These are phyloP conservation scores for Drosophila gunungcola DNA, from an alignment of 1,140 invertebrate genomes.

Conservation along the genomic window DNA sequence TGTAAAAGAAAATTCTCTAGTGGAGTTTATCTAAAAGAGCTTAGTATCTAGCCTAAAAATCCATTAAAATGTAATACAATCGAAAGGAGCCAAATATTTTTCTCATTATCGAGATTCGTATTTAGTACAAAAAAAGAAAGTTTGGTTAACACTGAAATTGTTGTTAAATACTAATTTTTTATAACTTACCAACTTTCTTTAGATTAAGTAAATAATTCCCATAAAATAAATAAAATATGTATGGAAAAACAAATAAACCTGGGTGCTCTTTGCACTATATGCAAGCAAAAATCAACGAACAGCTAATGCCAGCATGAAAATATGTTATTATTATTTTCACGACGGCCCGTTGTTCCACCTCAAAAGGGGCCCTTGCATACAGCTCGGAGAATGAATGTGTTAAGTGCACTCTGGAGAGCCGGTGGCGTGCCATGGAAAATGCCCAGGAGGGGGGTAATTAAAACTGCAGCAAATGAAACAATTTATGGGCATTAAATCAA, in stretches of 20 bases:
- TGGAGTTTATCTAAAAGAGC: conserved; percentile 10
- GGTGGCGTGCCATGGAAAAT: conserved; percentile 8
- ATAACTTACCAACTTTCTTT: too few species aligned
- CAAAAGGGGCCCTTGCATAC: neutral
- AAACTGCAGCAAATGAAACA: conserved; percentile 53
- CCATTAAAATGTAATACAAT: conserved; percentile 8
- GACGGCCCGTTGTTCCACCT: neutral
- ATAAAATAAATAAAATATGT: too few species aligned
- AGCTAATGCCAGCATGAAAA: neutral
- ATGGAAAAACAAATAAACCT: too few species aligned
- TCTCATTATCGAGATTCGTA: neutral
- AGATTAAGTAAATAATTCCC: too few species aligned
- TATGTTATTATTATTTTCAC: conserved; percentile 4
- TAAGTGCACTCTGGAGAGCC: conserved; percentile 48
- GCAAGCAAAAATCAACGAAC: neutral
- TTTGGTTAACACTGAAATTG: too few species aligned
- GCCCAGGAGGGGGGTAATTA: conserved; percentile 50
- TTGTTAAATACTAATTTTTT: too few species aligned
- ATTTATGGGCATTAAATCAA: conserved; percentile 73
- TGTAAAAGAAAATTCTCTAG: neutral
- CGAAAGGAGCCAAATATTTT: neutral
- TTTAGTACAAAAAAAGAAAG: too few species aligned
- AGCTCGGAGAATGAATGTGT: conserved; percentile 37
- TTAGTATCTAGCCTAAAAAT: conserved; percentile 4
- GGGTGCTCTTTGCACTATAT: too few species aligned